Evolutionary conservation across 1,140 invertebrate genomes (phyloP), one percentile per base, ranked within the genome.

Genomic region (Drosophila miranda): DNA sequence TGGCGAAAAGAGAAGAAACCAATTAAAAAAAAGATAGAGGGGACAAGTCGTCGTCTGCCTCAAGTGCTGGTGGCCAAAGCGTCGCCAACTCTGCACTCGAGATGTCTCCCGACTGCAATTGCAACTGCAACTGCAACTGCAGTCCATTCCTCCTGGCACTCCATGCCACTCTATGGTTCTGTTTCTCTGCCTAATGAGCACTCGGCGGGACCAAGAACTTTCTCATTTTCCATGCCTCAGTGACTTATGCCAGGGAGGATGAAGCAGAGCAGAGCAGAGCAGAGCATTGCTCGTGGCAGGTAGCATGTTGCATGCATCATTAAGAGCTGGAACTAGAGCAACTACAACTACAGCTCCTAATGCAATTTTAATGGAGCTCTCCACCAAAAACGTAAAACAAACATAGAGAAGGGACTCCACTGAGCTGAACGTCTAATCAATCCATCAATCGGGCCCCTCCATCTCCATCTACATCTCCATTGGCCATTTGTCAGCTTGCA

Each of bases 331-430:
- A 56, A 72, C 62, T 75, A 49, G 73, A 71, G 42, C 61, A 58
- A 28, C 64, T 14, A 13, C 67, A 38, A 45, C 23, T 26, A 26
- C 23, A 26, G 13, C 45, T 38, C 11, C 60, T 84, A 87, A 86
- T 86, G 81, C 66, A 60, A 55, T 81, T 86, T 81, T 84, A 84
- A 84, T 84, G 34, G 11, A 38, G 34, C 11, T 80, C 80, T 62
- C 46, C 57, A 44, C 43, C 57, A 34, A 52, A 68, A 43, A 66
- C 38, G 9, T 30, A 62, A 79, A 83, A 71, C 80, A 83, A 84
- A 84, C 82, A 84, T 26, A 60, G 51, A 5, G 38, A 11, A 19
- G 5, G 8, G 4, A 8, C 3, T 16, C n/a, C 13, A 14, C 45
- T n/a, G 8, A 41, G 30, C 14, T n/a, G 16, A 28, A 8, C 8